Base-by-base conservation (phyloP, 2,797 vertebrate genomes). In the Fratercula arctica region DNA sequence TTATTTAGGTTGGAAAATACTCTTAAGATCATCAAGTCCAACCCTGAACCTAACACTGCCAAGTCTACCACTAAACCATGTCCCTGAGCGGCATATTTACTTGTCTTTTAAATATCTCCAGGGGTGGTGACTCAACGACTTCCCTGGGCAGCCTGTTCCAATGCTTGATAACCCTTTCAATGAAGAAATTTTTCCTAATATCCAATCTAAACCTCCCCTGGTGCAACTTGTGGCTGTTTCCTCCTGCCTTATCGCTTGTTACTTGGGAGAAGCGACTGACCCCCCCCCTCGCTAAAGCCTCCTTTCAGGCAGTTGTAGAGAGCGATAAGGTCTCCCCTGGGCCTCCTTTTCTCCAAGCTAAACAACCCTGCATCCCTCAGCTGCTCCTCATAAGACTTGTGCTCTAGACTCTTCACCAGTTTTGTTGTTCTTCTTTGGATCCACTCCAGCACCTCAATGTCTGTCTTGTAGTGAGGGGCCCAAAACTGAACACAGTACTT, bases 151-250 rank as follows among this genome's bases (percentile, higher is more conserved):
- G 7, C 19, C 33, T 41, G 20, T 85, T 77, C 31, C 46, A 70
- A 2, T 43, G 16, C 8, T 46, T 43, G 13, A 37, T 7, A 20
- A 53, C 1, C 3, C 25, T 67, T 72, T 45, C 3, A 7, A 8
- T 18, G 15, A 69, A 60, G 7, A 45, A 28, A 25, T 74, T 57
- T 74, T 78, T 56, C 16, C 23, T 48, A 31, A 23, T n/a, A 24
- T n/a, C 7, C 15, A 41, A 3, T 6, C 11, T 74, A 41, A 20
- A 29, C 8, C 13, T 61, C 4, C 24, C 21, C 7, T 10, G 15
- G 28, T 1, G 3, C 31, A 63, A 35, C 7, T 5, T 60, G 4
- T 84, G 39, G 8, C 6, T 2, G 0, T 80, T 68, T 23, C 28
- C 3, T 46, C 26, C 51, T 3, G 0, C 50, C 4, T 10, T 79